Evolutionary conservation across 2,888 invertebrate genomes (phyloP), one percentile per base, ranked within the genome.

Genomic region (Harpagoxenus sublaevis): DNA sequence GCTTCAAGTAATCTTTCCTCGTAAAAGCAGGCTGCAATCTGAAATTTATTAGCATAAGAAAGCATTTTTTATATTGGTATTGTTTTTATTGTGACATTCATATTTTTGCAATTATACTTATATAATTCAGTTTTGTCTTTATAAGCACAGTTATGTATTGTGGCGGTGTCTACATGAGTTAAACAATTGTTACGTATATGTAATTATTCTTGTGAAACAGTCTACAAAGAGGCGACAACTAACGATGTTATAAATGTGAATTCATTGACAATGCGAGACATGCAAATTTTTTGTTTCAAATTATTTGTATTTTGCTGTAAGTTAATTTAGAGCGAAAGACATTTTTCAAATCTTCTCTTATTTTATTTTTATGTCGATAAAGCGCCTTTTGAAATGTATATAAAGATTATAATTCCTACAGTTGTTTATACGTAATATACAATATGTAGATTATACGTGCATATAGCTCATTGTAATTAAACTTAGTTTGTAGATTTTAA

Each of bases 121-220:
- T 60, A 60, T 60, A 60, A 18, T 31, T 62, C 18, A 31, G 15
- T 62, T 63, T 63, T n/a, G 35, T 63, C 15, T 63, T 63, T 63
- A 35, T 60, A 63, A 63, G 39, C 5, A 15, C 35, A 63, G 35
- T 39, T 63, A 18, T 39, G 39, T 39, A 8, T n/a, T 35, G n/a
- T 63, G n/a, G 10, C 18, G 9, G 3, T 35, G 3, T 63, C 35
- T 8, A 63, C 15, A 62, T 39, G 62, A 63, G n/a, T 63, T 63
- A 63, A 35, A 0, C 23, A n/a, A 0, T 45, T 45, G 0, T 60
- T 60, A 60, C 1, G 1, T 63, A 63, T 35, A 39, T 39, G 9
- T 63, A 35, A 8, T 63, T n/a, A n/a, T 63, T 9, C 10, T 18
- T 39, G n/a, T 18, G 0, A 63, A 63, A 63, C 39, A 63, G 5